Conservation (phyloP, 1,140 invertebrate genomes). For the Mycetomoellerius zeteki region DNA sequence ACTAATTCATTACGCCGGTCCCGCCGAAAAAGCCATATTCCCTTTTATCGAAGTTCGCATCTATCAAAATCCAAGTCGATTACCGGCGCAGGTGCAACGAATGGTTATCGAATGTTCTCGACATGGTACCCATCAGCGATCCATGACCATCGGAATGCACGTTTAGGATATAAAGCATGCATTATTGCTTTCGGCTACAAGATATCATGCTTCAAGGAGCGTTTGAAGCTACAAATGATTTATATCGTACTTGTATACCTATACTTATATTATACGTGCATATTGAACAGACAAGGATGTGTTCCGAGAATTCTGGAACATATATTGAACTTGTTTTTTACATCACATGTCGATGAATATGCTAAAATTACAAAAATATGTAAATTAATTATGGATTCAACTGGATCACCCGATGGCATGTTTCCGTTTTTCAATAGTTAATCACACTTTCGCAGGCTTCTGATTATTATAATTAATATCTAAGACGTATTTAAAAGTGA, state of each 20-base stretch:
- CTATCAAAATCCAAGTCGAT: constrained; percentile 65
- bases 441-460: neutral
- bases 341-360: neutral
- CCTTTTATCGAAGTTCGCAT: constrained; percentile 56
- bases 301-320: neutral
- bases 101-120: constrained; percentile 64
- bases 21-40: constrained; percentile 50
- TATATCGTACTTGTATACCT: neutral
- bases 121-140: constrained; percentile 53
- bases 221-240: constrained; percentile 34
- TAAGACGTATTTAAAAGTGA: neutral
- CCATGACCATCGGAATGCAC: constrained; percentile 48
- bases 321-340: neutral
- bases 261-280: neutral
- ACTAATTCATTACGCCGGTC: constrained; percentile 55
- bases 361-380: neutral
- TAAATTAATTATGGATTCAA: neutral
- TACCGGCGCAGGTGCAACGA: constrained; percentile 60
- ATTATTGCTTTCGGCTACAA: constrained; percentile 50
- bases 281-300: neutral
- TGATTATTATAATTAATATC: constrained; percentile 12
- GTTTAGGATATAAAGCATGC: constrained; percentile 57
- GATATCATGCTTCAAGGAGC: constrained; percentile 11
- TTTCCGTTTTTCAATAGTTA: neutral
- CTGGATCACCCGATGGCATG: neutral